Evolutionary conservation across 2,797 vertebrate species (phyloP).

Genomic region (Prunella strophiata): DNA sequence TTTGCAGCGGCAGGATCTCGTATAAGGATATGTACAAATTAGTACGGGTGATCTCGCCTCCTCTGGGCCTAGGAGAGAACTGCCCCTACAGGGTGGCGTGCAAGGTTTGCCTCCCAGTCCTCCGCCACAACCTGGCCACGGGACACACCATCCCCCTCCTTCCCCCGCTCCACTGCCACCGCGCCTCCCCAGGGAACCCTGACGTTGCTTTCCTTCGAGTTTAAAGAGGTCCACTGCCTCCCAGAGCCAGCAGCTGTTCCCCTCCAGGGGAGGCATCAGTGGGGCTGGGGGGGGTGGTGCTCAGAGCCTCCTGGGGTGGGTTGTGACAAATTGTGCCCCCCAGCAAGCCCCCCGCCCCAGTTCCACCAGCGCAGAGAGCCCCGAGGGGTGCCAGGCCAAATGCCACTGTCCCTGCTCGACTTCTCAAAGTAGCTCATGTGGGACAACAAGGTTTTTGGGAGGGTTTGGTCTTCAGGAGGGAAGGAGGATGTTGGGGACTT

Average conservation of each 20-base stretch:
- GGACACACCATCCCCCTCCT: slow-evolving; percentile 76
- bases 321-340: slow-evolving; percentile 20
- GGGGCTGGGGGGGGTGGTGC: neutral
- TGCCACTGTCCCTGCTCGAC: neutral
- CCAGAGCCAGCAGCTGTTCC: slow-evolving; percentile 80
- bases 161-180: slow-evolving; percentile 74
- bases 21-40: slow-evolving; percentile 99
- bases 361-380: neutral
- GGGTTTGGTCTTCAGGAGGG: neutral
- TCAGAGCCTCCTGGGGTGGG: slow-evolving; percentile 24
- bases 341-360: neutral
- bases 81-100: slow-evolving; percentile 99
- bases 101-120: slow-evolving; percentile 97
- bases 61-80: slow-evolving; percentile 99
- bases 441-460: neutral
- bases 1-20: slow-evolving; percentile 98
- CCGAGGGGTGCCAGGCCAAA: accelerated
- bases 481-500: neutral
- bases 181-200: slow-evolving; percentile 76
- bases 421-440: neutral
- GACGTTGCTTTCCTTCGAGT: slow-evolving; percentile 81
- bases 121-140: slow-evolving; percentile 74
- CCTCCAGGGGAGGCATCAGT: slow-evolving; percentile 26
- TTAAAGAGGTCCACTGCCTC: slow-evolving; percentile 79
- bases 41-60: slow-evolving; percentile 98